Evolutionary conservation across 23 tunicate genomes (phyloP).

Genomic region (Clavelina lepadiformis): DNA sequence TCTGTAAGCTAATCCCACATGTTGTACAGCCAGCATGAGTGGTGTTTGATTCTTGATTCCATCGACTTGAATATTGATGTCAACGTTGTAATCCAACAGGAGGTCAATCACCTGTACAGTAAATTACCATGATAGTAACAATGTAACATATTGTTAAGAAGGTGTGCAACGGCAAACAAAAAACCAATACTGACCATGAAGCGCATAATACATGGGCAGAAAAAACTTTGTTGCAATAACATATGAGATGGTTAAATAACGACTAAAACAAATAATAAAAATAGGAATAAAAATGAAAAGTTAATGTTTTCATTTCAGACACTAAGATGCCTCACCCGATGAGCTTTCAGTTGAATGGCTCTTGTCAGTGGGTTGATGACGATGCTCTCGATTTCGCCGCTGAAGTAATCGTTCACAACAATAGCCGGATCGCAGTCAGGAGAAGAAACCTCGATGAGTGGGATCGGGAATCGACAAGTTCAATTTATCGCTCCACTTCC

Average conservation of each 20-base stretch:
- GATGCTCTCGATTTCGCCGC: slow-evolving; percentile 58
- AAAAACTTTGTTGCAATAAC: too few species aligned
- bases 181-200: too few species aligned
- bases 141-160: too few species aligned
- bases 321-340: slow-evolving; percentile 82
- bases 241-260: too few species aligned
- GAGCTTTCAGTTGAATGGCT: slow-evolving; percentile 81
- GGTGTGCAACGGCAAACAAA: too few species aligned
- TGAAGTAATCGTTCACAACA: slow-evolving; percentile 48
- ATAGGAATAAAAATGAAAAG: too few species aligned
- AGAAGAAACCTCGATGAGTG: slow-evolving; percentile 9
- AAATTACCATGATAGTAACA: too few species aligned
- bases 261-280: too few species aligned
- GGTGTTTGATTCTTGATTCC: slow-evolving; percentile 87
- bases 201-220: too few species aligned
- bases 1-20: slow-evolving; percentile 24
- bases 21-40: slow-evolving; percentile 96
- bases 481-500: slow-evolving; percentile 86
- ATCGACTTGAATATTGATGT: slow-evolving; percentile 92
- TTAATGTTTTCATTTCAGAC: too few species aligned
- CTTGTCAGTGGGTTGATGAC: slow-evolving; percentile 62
- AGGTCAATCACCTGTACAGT: slow-evolving; percentile 85
- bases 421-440: slow-evolving; percentile 36
- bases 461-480: slow-evolving; percentile 66
- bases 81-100: slow-evolving; percentile 87